Evolutionary conservation across 2,797 vertebrate genomes (phyloP), one percentile per base, ranked within the genome.

Genomic region (Buceros bicornis): DNA sequence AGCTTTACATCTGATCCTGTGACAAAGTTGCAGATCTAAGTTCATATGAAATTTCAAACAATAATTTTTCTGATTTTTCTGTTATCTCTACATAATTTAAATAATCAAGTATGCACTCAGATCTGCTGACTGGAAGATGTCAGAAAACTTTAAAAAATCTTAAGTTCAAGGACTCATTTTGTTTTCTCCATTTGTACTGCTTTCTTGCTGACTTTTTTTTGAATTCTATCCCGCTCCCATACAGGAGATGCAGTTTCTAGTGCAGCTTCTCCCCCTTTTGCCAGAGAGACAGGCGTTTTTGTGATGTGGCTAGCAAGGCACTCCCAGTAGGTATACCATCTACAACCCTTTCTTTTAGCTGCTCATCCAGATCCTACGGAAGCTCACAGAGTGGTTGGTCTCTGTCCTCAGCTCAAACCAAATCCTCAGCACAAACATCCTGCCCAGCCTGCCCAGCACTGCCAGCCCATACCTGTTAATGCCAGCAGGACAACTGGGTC

Each of bases 401-500:
- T 76, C 47, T 74, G n/a, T 20, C 16, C 29, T 28, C 21, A 48
- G 1, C 6, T 21, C 24, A 48, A 13, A 11, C 4, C 20, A 48
- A 57, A 92, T 26, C 3, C 26, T 37, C 42, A 33, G 25, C 4
- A 11, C 56, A 7, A 76, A 16, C 43, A 53, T 15, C 51, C 20
- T 54, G 22, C 20, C 10, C 37, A 53, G 17, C 51, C 20, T 54
- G 22, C 20, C 10, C 37, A 53, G 19, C 13, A 50, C 21, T 10
- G 5, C 40, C 54, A 69, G 16, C 13, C 16, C 28, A 1, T 37
- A 43, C 13, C 8, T 8, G 12, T 5, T 1, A 4, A 9, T 20
- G 21, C 13, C 57, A 72, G 19, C 0, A 3, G 12, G 15, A 6
- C 13, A 42, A 25, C 28, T 58, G 50, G 21, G 19, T 50, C 25